Evolutionary conservation across 2,888 invertebrate species (phyloP).

Genomic region (Hipparchia sbordonii): DNA sequence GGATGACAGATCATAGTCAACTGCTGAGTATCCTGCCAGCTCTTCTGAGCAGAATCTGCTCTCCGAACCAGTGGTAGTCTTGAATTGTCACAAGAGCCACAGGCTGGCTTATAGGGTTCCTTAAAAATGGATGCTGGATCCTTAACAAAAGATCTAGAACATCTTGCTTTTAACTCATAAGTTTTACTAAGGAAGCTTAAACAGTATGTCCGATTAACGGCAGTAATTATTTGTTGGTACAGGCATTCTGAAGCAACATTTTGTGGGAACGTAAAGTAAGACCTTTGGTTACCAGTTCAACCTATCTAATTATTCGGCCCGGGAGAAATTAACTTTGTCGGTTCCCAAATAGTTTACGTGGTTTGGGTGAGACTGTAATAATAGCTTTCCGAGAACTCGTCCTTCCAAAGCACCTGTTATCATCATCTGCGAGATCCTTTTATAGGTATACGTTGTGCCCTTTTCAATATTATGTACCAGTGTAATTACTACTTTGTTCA

Average conservation of each 20-base stretch:
- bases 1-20: too few relatives aligned
- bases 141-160: too few relatives aligned
- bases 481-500: not conserved
- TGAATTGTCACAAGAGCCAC: too few relatives aligned
- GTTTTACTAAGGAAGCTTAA: not conserved
- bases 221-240: too few relatives aligned
- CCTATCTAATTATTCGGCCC: slow-evolving; percentile 33
- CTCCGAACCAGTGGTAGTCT: too few relatives aligned
- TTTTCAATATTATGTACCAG: not conserved
- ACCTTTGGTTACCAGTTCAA: slow-evolving; percentile 32
- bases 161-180: too few relatives aligned
- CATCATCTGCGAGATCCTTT: not conserved
- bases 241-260: slow-evolving; percentile 16
- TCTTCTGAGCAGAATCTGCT: too few relatives aligned
- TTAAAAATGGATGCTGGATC: too few relatives aligned
- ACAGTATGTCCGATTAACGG: not conserved
- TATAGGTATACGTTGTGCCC: not conserved
- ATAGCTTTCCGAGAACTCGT: slow-evolving; percentile 13
- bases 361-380: slow-evolving; percentile 22
- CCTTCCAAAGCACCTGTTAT: slow-evolving; percentile 13
- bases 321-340: slow-evolving; percentile 33
- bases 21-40: too few relatives aligned
- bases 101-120: too few relatives aligned
- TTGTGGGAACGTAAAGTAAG: slow-evolving; percentile 30
- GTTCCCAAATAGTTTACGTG: slow-evolving; percentile 27